These are phyloP conservation scores for Planiliza haematocheilus DNA, from an alignment of 2,113 vertebrate genomes.

Conservation along the genomic window DNA sequence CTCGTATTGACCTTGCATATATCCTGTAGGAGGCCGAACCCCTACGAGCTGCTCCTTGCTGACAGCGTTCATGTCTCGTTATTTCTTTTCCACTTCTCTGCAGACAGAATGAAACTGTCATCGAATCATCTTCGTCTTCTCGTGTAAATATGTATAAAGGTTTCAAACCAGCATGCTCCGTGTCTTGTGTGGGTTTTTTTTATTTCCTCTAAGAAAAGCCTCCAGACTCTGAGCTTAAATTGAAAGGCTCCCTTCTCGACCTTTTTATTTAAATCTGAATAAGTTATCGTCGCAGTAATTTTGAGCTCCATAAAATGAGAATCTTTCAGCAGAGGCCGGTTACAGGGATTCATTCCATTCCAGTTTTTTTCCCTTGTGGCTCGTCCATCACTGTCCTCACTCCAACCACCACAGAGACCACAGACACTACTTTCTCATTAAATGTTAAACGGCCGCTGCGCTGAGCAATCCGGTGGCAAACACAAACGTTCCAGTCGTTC, in stretches of 20 bases:
- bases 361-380: constrained; percentile 7
- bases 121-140: constrained; percentile 38
- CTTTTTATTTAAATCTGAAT: not conserved
- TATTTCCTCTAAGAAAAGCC: not conserved
- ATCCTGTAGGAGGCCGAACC: constrained; percentile 28
- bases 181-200: constrained; percentile 47
- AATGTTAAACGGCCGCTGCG: constrained; percentile 30
- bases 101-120: constrained; percentile 49
- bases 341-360: constrained; percentile 28
- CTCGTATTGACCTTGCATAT: constrained; percentile 27
- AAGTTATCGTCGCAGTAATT: not conserved
- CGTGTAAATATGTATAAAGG: constrained; percentile 72
- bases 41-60: constrained; percentile 28
- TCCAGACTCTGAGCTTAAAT: constrained; percentile 8
- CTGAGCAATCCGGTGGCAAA: constrained; percentile 34
- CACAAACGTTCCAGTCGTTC: constrained; percentile 35
- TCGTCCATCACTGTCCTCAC: constrained; percentile 30
- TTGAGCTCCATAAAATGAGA: not conserved
- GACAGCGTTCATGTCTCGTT: constrained; percentile 42
- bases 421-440: constrained; percentile 37
- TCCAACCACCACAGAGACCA: constrained; percentile 48
- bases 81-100: constrained; percentile 65
- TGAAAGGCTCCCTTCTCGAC: not conserved
- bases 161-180: constrained; percentile 38
- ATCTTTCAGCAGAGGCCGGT: not conserved